Evolutionary conservation across 2,797 vertebrate genomes (phyloP), one percentile per base, ranked within the genome.

Genomic region (Xenentodon cancila): DNA sequence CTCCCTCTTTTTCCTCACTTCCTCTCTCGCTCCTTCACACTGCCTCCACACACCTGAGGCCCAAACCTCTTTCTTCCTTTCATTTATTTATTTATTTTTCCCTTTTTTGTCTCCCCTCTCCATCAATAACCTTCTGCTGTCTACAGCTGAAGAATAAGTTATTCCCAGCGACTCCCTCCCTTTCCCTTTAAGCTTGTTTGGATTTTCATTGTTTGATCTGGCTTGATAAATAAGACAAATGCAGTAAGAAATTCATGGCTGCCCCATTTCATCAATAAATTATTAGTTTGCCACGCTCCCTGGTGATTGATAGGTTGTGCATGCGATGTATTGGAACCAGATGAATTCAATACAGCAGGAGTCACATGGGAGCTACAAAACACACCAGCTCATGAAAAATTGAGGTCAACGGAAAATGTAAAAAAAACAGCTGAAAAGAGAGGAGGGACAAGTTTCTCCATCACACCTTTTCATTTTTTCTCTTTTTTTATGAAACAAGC

Each of bases 221-320:
- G 86, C 83, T 90, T 94, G 93, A 94, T 94, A 94, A 94, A 94
- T 94, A 94, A 94, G 92, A 93, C 88, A 91, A 92, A 93, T 92
- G 90, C 90, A 84, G 88, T 93, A 91, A 90, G 91, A 92, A 93
- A 93, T 94, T 92, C 91, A 92, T 88, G 91, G 80, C 91, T 89
- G 89, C 84, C 88, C 89, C 78, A 56, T 93, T 93, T 91, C 90
- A 94, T 94, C 92, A 94, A 93, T 94, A 94, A 94, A 94, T 94
- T 90, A 94, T 93, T 93, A 92, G 92, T 92, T 94, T 92, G 90
- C 90, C 84, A 91, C 87, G 64, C 84, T 92, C 89, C 90, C 91
- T 9, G 25, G 87, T 95, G 94, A 95, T 93, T 94, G 93, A 95
- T 94, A 93, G 90, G 89, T 93, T 91, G 86, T 89, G 90, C 88